phyloP scores from a whole-genome alignment of 2,888 invertebrate genomes.

The Corbicula japonica region DNA sequence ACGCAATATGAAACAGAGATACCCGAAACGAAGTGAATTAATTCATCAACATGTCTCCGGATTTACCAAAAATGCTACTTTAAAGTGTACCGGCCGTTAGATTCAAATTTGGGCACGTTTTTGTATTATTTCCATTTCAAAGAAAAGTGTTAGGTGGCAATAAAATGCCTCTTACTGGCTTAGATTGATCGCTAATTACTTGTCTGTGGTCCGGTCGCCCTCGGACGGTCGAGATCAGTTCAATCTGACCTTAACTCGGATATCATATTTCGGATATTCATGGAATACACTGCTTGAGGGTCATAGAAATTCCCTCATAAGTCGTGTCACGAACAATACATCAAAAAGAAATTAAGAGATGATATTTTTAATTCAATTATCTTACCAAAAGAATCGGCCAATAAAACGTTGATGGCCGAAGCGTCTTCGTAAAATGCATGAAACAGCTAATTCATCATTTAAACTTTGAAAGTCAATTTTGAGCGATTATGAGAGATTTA shows the following conservation, averaged over 20 bases:
- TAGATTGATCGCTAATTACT: constrained; percentile 44
- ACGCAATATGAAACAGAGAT: constrained; percentile 25
- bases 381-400: constrained; percentile 30
- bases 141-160: constrained; percentile 14
- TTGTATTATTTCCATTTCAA: constrained; percentile 10
- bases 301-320: constrained; percentile 22
- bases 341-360: constrained; percentile 52
- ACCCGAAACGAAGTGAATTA: constrained; percentile 29
- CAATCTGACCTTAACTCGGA: constrained; percentile 9
- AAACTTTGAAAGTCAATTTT: constrained; percentile 6
- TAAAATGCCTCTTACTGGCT: constrained; percentile 29
- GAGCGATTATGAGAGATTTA: constrained; percentile 17
- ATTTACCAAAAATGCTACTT: too few relatives aligned
- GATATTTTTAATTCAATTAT: constrained; percentile 54
- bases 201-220: constrained; percentile 23
- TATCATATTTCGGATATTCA: constrained; percentile 31
- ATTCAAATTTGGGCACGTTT: constrained; percentile 10
- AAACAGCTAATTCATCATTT: constrained; percentile 36
- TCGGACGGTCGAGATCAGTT: constrained; percentile 3
- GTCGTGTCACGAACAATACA: constrained; percentile 45
- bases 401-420: constrained; percentile 20
- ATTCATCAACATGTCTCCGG: constrained; percentile 33
- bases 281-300: constrained; percentile 15
- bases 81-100: not conserved
- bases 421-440: constrained; percentile 11